These are phyloP conservation scores for Ashinkailepas kermadecensis DNA, from an alignment of 2,888 invertebrate genomes.

Conservation along the genomic window DNA sequence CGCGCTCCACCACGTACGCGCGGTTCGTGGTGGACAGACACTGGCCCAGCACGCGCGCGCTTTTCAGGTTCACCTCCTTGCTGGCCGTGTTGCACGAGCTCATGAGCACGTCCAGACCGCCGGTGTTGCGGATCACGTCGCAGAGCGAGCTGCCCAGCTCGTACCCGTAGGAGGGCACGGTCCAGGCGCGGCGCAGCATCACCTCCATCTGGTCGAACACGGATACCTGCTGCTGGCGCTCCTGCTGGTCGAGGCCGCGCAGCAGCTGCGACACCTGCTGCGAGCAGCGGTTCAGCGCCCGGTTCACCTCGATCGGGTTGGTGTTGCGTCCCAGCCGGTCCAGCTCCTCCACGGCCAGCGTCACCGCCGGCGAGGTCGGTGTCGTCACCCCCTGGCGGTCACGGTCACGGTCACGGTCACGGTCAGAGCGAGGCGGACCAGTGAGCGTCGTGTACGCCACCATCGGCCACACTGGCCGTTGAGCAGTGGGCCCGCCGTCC, in stretches of 20 bases:
- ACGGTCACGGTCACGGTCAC: background rate
- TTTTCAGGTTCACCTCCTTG: constrained; percentile 66
- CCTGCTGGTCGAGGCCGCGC: constrained; percentile 57
- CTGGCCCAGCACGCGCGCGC: constrained; percentile 84
- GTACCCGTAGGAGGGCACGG: constrained; percentile 92
- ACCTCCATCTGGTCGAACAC: constrained; percentile 43
- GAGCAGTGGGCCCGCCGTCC: no score
- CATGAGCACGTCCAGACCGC: constrained; percentile 73
- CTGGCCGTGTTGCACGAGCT: constrained; percentile 70
- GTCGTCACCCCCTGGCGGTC: background rate
- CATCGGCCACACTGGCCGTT: no score
- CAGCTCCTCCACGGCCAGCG: constrained; percentile 57
- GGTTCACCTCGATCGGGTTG: constrained; percentile 68
- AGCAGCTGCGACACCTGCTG: constrained; percentile 47
- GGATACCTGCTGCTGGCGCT: constrained; percentile 8
- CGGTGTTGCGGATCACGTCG: constrained; percentile 76
- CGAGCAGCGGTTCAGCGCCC: constrained; percentile 64
- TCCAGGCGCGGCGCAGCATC: constrained; percentile 88
- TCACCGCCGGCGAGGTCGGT: background rate
- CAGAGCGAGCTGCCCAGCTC: constrained; percentile 85
- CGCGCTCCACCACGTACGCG: constrained; percentile 83
- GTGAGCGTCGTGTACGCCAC: no score
- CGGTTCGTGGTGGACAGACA: constrained; percentile 91
- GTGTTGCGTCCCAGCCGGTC: constrained; percentile 65
- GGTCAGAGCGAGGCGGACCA: background rate